Evolutionary conservation across 2,888 invertebrate species (phyloP), one percentile per base, ranked within the genome.

Genomic region (Tipula confusa): DNA sequence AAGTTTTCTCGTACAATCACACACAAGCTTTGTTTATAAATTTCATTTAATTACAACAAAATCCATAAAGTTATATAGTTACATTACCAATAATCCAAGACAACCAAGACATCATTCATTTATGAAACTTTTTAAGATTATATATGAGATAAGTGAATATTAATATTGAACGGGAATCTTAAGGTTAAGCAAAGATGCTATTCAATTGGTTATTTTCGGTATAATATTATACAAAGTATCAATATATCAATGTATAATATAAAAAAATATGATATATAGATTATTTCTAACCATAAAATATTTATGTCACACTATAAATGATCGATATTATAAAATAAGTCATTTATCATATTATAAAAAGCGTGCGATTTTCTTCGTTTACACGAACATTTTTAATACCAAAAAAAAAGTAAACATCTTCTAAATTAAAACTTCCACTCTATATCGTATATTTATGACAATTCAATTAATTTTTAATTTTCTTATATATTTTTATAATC

Each of bases 401-500:
- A 18, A 2, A 24, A 24, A 24, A n/a, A 64, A 24, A n/a, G 43
- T 43, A 43, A 24, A 64, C 64, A 64, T 64, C 24, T 64, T 64
- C 64, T 24, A 64, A 64, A 64, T 64, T 64, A 64, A 24, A 64
- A 64, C 18, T 43, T 64, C 64, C 18, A n/a, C n/a, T 4, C 48
- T 64, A 24, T 64, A 64, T 64, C 64, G 64, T 64, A 64, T n/a
- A n/a, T 64, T 64, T 64, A 64, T 64, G 64, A 64, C 64, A 64
- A 64, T 64, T 64, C 64, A 64, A 64, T 64, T 64, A 64, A 64
- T 64, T 64, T 64, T 64, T 64, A 64, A 64, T 64, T 64, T 64
- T 64, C 24, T 64, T 64, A 64, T n/a, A n/a, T n/a, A n/a, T 64
- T 64, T 64, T 64, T 64, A 64, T 64, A 64, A 64, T 64, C 64